Percentiles rank a stretch among this genome's conserved stretches.
phyloP scores from a whole-genome alignment of 2,888 invertebrate genomes.

The Platycnemis pennipes region DNA sequence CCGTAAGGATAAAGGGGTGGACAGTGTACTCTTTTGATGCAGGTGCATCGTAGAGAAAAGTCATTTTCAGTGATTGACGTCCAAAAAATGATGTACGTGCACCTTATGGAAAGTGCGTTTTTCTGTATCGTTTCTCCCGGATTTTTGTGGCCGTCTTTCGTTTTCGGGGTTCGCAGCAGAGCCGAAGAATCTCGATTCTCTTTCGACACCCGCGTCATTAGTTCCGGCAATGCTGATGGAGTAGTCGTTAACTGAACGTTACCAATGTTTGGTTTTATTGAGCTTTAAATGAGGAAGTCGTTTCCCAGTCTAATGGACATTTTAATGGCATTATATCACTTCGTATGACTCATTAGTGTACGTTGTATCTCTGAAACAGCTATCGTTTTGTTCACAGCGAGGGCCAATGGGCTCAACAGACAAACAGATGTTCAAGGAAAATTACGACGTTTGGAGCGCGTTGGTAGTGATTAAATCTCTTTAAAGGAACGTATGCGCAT shows the following conservation, averaged over 20 bases:
- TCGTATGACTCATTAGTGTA: background rate
- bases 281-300: slow-evolving; percentile 25
- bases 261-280: background rate
- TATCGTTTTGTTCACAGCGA: background rate
- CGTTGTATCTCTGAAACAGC: background rate
- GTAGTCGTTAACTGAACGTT: slow-evolving; percentile 14
- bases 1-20: too few relatives aligned
- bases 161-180: background rate
- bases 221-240: background rate
- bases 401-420: background rate
- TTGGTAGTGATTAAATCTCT: background rate
- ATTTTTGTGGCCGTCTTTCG: background rate
- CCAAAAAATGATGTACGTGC: too few relatives aligned
- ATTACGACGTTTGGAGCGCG: background rate
- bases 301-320: slow-evolving; percentile 24
- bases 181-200: background rate
- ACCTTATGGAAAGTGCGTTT: background rate
- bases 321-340: slow-evolving; percentile 35
- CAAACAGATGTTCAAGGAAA: background rate
- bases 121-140: background rate
- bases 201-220: background rate
- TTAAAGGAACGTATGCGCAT: background rate
- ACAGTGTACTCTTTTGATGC: too few relatives aligned
- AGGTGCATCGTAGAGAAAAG: too few relatives aligned
- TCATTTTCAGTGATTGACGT: too few relatives aligned